Evolutionary conservation across 2,888 invertebrate species (phyloP), one percentile per base, ranked within the genome.

Genomic region (Drosophila nr. fundita): DNA sequence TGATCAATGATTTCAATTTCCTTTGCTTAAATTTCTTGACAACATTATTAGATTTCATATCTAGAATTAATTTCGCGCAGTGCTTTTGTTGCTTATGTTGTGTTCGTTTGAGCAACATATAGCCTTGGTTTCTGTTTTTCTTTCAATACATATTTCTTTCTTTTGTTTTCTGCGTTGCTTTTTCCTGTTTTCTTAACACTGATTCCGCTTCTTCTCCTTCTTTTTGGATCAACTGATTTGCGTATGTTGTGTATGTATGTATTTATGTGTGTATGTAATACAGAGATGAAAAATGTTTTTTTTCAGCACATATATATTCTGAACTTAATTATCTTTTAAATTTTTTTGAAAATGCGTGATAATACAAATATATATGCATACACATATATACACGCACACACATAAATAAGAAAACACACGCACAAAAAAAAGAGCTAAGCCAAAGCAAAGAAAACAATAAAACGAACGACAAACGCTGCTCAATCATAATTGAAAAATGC

Each of bases 401-500:
- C n/a, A 68, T 32, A 45, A 10, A 34, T 27, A 60, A 24, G 34
- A 32, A 61, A 21, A 59, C 36, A 49, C 55, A 53, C 45, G 78
- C 73, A 83, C 78, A 86, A 76, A 72, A 36, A 36, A 45, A 45
- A 45, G 71, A 87, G 78, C 77, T 88, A 83, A 85, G 85, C 89
- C 87, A 86, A 90, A 89, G 78, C 78, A 78, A 83, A 55, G 38
- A 27, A 55, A 89, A 88, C 81, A 85, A 90, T 83, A 89, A 88
- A 89, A 90, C 87, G 76, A 76, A 73, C 83, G 89, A 83, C 85
- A 90, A 85, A 90, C 88, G 83, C 90, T 68, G 85, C 89, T 85
- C 85, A 89, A 85, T 90, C 85, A 85, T 85, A 85, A 85, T 85
- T 85, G 89, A 85, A 85, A 90, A 83, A 88, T 82, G 88, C 86